Evolutionary conservation across 1,140 invertebrate genomes (phyloP), one percentile per base, ranked within the genome.

Genomic region (Cataglyphis hispanica): DNA sequence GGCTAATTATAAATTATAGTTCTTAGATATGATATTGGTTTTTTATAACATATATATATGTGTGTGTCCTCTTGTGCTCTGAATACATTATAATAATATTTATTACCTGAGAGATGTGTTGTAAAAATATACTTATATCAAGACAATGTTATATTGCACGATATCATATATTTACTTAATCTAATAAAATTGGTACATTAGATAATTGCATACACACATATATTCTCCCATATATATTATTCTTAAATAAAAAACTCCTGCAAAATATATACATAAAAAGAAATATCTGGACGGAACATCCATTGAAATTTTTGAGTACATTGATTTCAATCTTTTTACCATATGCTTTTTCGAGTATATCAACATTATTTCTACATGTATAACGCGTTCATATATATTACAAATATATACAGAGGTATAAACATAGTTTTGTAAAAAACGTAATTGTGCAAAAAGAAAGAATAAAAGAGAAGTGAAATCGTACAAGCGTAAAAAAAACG

Each of bases 241-340:
- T 61, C 22, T 58, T 64, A 66, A 86, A 56, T 76, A 43, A 84
- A 50, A 86, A 61, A n/a, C 34, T 75, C 22, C 7, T 64, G 53
- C 13, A 60, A 27, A 56, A 43, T 85, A 69, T 40, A 75, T n/a
- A 34, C 27, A 13, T 56, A 64, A 69, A 27, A 27, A 67, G 22
- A 75, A 69, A 67, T 85, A 37, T 31, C 46, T 86, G 88, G 85
- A 86, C 85, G 88, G 87, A 89, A 83, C 37, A 22, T 86, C 43
- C 37, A 69, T 75, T 70, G 56, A 53, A 77, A 58, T 69, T 66
- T 89, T 80, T 84, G 25, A 43, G 25, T 69, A 56, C 4, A n/a
- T 22, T 16, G 11, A 78, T 27, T 56, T 46, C 19, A 72, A 70
- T 46, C 4, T 60, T n/a, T 19, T 69, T 43, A 40, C 22, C 22